phyloP scores from a whole-genome alignment of 2,113 vertebrate genomes.

The Caranx ignobilis region DNA sequence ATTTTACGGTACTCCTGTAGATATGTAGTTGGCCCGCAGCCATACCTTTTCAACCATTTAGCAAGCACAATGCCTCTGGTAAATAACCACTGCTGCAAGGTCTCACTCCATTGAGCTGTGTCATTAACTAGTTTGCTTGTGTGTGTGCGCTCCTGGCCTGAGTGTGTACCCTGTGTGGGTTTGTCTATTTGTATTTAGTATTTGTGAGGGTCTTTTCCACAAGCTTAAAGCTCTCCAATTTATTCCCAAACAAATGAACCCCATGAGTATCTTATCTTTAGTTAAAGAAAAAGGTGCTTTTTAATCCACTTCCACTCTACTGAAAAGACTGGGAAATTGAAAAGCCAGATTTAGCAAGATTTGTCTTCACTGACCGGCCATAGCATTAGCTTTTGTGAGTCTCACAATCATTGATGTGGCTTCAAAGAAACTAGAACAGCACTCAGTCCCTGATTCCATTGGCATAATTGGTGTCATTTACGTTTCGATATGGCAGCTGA shows the following conservation, averaged over 20 bases:
- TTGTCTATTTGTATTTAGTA: constrained; percentile 59
- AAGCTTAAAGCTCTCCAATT: constrained; percentile 60
- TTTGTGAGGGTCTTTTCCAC: constrained; percentile 58
- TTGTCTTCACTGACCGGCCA: constrained; percentile 8
- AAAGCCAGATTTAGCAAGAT: constrained; percentile 48
- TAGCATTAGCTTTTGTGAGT: constrained; percentile 31
- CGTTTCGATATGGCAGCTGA: constrained; percentile 44
- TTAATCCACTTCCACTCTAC: constrained; percentile 48
- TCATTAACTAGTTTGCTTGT: constrained; percentile 68
- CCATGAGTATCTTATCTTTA: constrained; percentile 33
- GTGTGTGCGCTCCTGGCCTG: constrained; percentile 17
- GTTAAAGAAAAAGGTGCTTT: constrained; percentile 38
- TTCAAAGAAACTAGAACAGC: constrained; percentile 35
- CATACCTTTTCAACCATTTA: constrained; percentile 62
- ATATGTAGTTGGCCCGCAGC: constrained; percentile 41
- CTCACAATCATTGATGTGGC: constrained; percentile 30
- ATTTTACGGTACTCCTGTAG: constrained; percentile 27
- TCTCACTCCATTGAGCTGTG: constrained; percentile 71
- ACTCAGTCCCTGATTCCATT: constrained; percentile 37
- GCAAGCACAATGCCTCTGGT: constrained; percentile 55
- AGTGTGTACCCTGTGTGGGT: constrained; percentile 44
- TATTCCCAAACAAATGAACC: constrained; percentile 58
- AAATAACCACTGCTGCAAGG: constrained; percentile 66
- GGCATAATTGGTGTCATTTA: constrained; percentile 63
- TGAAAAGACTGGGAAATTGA: constrained; percentile 35